Base-by-base conservation (phyloP, 2,113 vertebrate species). In the Nothocercus julius region DNA sequence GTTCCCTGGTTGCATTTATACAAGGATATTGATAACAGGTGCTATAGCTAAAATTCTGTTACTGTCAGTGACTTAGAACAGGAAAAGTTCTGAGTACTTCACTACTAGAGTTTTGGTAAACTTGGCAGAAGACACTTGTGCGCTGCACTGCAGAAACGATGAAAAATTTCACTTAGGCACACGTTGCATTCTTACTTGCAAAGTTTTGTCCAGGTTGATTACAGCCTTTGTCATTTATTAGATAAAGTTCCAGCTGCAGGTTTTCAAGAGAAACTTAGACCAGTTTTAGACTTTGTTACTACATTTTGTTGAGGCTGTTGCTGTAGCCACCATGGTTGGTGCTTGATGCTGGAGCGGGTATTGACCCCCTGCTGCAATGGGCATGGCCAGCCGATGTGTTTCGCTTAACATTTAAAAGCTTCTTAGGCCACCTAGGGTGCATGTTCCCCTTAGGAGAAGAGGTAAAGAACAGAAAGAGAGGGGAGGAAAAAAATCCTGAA, bases 361-460 rank as follows among this genome's bases (percentile, higher is more conserved):
- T 92, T 82, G 89, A 93, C 89, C 89, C 91, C 84, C 77, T 94
- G 64, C 80, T 88, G 88, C 88, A 76, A 56, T 69, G 75, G 69
- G 63, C 56, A 9, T 15, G 58, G 86, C 69, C 68, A 86, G 62
- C 61, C 72, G 64, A 61, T 78, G 64, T 56, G 69, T 87, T 96
- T 92, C 91, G 69, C 85, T 96, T 90, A 85, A 93, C 75, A 51
- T 85, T 94, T 90, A 81, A 86, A 94, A 95, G 69, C 42, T 82
- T 0, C 58, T 84, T 9, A 7, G 51, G 64, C 68, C 90, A 53
- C 53, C 47, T 36, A 62, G 84, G 30, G 53, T 93, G 89, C 89
- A 36, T 49, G 87, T 49, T 62, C 53, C n/a, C 44, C n/a, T 82
- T 76, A 67, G 45, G 74, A 72, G 34, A 28, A n/a, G 16, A 81